Base-by-base conservation (phyloP, 2,797 vertebrate genomes). In the Argyrosomus regius region DNA sequence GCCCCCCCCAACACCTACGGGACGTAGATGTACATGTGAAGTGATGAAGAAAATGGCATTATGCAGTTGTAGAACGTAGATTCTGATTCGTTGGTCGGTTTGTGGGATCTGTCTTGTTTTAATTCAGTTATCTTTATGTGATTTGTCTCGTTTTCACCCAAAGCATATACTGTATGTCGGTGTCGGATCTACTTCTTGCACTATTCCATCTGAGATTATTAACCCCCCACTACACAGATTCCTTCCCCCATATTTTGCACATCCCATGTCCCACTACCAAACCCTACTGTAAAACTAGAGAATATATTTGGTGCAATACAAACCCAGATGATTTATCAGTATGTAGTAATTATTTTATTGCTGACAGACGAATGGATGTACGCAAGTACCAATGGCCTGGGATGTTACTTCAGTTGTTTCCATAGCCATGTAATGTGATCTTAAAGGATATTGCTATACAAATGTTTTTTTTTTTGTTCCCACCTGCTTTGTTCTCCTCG, bases 221-320 rank as follows among this genome's bases (percentile, higher is more conserved):
- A 86, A 86, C 77, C 89, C 89, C 35, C 91, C 83, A 85, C 88
- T 88, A 87, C 76, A 81, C 85, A 86, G 75, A 82, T 65, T 77
- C 72, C 69, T 70, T 67, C 69, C 69, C 84, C 84, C 48, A 69
- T 85, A 74, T 91, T 92, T 93, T 95, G 94, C 93, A 95, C 93
- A 94, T 79, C 82, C 89, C 75, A 20, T 81, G 65, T 68, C 88
- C 90, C 78, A 79, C 79, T 85, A 78, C 84, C 82, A 85, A 62
- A 78, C 84, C 87, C 83, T 89, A 89, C 88, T 93, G 92, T 94
- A 93, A 91, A 87, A 83, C 77, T 85, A 86, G 45, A 84, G 77
- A 80, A 81, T 81, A 78, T 91, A 86, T 89, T 87, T 84, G 92
- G 92, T 94, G 93, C 94, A 95, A 95, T 95, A 95, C 88, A 90